Conservation (phyloP, 2,888 invertebrate genomes). For the Patella ulyssiponensis region DNA sequence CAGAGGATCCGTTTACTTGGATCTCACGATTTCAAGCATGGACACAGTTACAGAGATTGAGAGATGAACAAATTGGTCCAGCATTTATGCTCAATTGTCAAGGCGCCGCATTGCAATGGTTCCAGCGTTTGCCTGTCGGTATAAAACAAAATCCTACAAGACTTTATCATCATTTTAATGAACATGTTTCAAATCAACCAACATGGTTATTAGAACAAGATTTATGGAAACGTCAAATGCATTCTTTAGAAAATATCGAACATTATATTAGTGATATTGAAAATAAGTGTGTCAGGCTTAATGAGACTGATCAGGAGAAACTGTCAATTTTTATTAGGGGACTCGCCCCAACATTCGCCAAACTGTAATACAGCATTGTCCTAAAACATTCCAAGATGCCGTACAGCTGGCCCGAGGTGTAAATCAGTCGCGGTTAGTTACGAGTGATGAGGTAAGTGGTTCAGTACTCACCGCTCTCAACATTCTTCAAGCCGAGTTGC, state of each 20-base stretch:
- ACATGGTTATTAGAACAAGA: slow-evolving; percentile 4
- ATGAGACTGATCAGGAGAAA: slow-evolving; percentile 3
- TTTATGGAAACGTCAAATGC: neutral
- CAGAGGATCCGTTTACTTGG: neutral
- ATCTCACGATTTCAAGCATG: slow-evolving; percentile 13
- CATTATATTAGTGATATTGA: slow-evolving; percentile 10
- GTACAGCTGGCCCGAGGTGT: neutral
- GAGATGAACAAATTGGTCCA: neutral
- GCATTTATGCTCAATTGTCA: neutral
- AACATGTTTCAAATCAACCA: neutral
- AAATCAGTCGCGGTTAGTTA: neutral
- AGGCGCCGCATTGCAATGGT: slow-evolving; percentile 10
- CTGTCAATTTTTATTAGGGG: neutral
- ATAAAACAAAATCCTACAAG: neutral
- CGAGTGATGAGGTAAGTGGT: too few species aligned
- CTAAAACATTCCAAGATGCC: neutral
- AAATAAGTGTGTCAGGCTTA: neutral
- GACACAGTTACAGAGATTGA: slow-evolving; percentile 1
- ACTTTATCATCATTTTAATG: neutral
- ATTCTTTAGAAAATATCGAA: neutral
- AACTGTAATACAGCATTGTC: slow-evolving; percentile 8
- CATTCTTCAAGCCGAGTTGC: neutral
- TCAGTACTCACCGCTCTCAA: neutral
- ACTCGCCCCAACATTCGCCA: neutral
- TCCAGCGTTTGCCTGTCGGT: neutral